Evolutionary conservation across 2,113 vertebrate genomes (phyloP).

Genomic region (Halcyon malimbica): DNA sequence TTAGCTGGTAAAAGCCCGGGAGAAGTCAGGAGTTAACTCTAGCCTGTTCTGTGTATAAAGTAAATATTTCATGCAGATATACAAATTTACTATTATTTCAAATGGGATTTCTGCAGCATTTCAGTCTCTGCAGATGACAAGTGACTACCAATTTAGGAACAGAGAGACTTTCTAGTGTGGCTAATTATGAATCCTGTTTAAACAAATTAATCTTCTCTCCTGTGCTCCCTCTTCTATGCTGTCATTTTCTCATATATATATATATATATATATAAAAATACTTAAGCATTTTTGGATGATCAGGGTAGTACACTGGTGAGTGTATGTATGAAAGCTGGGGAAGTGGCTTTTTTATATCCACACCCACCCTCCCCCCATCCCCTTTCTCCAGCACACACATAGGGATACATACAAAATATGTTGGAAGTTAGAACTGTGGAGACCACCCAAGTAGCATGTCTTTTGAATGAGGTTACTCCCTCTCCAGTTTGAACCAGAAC

Average conservation of each 20-base stretch:
- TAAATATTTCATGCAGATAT: neutral
- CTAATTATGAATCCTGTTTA: neutral
- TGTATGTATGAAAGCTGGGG: neutral
- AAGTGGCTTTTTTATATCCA: neutral
- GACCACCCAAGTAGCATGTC: rapidly evolving
- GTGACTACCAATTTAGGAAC: neutral
- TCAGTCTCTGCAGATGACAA: neutral
- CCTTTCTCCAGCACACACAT: neutral
- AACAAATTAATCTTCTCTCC: neutral
- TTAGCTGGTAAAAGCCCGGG: neutral
- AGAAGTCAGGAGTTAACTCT: neutral
- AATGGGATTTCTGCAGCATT: neutral
- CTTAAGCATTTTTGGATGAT: neutral
- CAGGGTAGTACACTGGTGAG: neutral
- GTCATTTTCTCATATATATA: neutral
- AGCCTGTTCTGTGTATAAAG: neutral
- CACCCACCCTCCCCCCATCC: too few species aligned
- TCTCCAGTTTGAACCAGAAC: neutral
- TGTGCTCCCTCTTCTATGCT: neutral
- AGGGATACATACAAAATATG: neutral
- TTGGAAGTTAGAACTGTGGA: neutral
- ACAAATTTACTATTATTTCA: neutral
- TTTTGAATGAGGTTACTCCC: neutral
- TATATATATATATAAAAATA: neutral
- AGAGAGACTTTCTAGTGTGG: neutral